Conservation (phyloP, 2,797 vertebrate genomes). For the Antennarius maculatus region DNA sequence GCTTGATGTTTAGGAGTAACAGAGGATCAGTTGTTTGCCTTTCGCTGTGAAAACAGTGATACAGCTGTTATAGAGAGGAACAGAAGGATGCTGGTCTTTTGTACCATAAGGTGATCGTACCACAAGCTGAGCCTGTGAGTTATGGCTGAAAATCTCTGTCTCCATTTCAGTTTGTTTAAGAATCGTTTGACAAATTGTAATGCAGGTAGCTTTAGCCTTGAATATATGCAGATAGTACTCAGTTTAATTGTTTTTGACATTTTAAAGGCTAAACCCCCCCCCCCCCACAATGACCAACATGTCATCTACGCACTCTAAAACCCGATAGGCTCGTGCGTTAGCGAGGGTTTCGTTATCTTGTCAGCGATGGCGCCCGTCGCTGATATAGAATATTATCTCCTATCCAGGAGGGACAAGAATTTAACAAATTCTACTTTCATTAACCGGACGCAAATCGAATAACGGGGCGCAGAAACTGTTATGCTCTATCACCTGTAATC, state of each 20-base stretch:
- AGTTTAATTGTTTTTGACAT: too few relatives aligned
- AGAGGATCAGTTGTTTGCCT: too few relatives aligned
- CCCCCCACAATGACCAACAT: background rate
- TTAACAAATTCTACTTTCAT: conserved; percentile 35
- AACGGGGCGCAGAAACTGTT: conserved; percentile 3
- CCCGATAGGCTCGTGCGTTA: too few relatives aligned
- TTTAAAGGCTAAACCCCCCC: too few relatives aligned
- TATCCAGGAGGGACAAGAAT: conserved; percentile 1
- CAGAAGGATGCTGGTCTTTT: conserved; percentile 36
- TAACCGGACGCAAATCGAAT: conserved; percentile 59
- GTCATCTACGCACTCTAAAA: conserved; percentile 7
- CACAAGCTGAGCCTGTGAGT: background rate
- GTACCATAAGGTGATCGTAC: conserved; percentile 26
- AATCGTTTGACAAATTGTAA: too few relatives aligned
- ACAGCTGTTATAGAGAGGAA: conserved; percentile 45
- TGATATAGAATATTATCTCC: conserved; percentile 3
- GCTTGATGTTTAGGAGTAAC: too few relatives aligned
- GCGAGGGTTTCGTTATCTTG: too few relatives aligned
- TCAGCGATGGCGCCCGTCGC: background rate
- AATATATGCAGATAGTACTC: too few relatives aligned
- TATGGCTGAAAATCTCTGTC: too few relatives aligned
- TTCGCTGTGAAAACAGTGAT: conserved; percentile 10
- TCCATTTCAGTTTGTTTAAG: too few relatives aligned
- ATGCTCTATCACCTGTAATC: conserved; percentile 22
- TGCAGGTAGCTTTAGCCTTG: too few relatives aligned